Evolutionary conservation across 2,888 invertebrate genomes (phyloP).

Genomic region (Horisme vitalbata): DNA sequence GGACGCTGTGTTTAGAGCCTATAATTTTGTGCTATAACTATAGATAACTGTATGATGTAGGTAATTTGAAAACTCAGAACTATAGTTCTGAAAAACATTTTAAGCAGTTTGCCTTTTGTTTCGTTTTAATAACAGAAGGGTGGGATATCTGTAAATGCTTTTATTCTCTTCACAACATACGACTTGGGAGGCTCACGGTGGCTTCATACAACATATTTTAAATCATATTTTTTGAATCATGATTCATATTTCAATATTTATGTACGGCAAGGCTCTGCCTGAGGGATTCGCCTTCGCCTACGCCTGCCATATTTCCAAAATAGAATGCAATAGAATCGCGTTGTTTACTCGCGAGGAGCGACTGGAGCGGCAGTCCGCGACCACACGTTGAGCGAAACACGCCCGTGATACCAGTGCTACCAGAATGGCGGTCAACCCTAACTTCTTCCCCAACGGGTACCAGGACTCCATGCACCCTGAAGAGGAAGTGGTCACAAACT

Average conservation of each 20-base stretch:
- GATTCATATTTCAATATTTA: slow-evolving; percentile 41
- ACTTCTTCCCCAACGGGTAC: slow-evolving; percentile 81
- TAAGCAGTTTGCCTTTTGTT: too few species aligned
- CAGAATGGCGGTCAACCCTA: slow-evolving; percentile 71
- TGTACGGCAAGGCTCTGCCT: slow-evolving; percentile 58
- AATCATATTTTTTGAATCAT: slow-evolving; percentile 33
- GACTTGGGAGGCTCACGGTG: too few species aligned
- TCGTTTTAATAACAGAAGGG: too few species aligned
- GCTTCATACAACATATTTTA: neutral
- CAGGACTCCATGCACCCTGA: slow-evolving; percentile 80
- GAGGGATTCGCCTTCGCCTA: slow-evolving; percentile 68
- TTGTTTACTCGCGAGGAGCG: slow-evolving; percentile 73
- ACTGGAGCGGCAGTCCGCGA: slow-evolving; percentile 75
- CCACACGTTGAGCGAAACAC: slow-evolving; percentile 68
- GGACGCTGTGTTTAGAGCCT: slow-evolving; percentile 43
- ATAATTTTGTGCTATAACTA: slow-evolving; percentile 28
- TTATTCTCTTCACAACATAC: too few species aligned
- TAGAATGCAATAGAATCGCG: slow-evolving; percentile 79
- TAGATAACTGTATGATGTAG: too few species aligned
- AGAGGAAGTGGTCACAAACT: slow-evolving; percentile 83
- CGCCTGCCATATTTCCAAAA: slow-evolving; percentile 79
- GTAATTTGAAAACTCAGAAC: too few species aligned
- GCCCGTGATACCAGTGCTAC: slow-evolving; percentile 60
- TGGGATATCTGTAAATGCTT: too few species aligned
- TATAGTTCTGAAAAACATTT: too few species aligned